A percentile compares a stretch with the other conserved stretches of the same genome.
phyloP scores from a whole-genome alignment of 2,113 vertebrate genomes.

The Murina feae region DNA sequence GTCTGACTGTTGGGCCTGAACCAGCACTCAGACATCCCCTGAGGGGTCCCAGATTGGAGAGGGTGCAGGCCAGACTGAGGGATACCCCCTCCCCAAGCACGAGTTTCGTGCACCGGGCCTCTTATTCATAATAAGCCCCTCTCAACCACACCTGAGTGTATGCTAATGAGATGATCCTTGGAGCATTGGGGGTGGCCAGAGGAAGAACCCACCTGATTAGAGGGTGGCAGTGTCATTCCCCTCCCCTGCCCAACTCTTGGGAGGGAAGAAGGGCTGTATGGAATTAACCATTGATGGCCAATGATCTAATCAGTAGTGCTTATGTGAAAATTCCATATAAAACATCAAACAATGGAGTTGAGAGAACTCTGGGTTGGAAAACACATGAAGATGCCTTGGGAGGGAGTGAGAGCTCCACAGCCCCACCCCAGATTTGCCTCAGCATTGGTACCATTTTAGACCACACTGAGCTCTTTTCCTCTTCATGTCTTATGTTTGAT shows the following conservation, averaged over 20 bases:
- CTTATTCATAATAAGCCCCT: neutral
- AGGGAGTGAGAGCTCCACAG: neutral
- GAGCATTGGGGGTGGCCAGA: neutral
- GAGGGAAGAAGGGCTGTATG: neutral
- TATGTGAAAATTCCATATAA: neutral
- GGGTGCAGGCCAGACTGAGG: too few species aligned
- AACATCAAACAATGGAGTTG: too few species aligned
- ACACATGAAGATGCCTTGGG: too few species aligned
- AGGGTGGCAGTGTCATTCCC: neutral
- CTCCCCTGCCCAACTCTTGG: neutral
- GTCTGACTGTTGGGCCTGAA: too few species aligned
- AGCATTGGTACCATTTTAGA: neutral
- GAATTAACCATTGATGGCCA: neutral
- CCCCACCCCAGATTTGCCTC: too few species aligned
- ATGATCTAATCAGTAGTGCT: neutral
- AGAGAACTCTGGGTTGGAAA: neutral
- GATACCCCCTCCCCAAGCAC: too few species aligned
- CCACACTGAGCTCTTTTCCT: neutral
- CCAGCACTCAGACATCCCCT: too few species aligned
- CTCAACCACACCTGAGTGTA: too few species aligned
- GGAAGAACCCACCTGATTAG: neutral
- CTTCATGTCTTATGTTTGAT: neutral
- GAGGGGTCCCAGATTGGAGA: too few species aligned
- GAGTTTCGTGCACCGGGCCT: too few species aligned
- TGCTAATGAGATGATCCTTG: neutral